A percentile compares a stretch with the other conserved stretches of the same genome.
Conservation (phyloP, 2,888 invertebrate species). For the Oxytorus armatus region DNA sequence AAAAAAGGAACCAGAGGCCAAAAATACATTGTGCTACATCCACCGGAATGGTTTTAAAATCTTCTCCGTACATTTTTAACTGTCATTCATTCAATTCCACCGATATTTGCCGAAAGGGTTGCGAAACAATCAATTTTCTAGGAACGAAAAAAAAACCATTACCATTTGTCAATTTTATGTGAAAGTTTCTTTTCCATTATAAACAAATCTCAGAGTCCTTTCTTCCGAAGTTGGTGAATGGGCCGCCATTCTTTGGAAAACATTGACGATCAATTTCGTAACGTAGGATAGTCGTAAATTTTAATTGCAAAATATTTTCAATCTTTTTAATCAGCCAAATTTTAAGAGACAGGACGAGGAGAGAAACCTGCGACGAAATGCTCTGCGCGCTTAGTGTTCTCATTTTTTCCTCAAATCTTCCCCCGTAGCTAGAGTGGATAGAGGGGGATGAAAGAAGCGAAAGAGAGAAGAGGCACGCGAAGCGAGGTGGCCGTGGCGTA, state of each 20-base stretch:
- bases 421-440: constrained; percentile 49
- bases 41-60: not conserved
- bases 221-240: not conserved
- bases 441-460: constrained; percentile 5
- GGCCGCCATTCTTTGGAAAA: not conserved
- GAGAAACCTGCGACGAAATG: constrained; percentile 3
- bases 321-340: not conserved
- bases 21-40: not conserved
- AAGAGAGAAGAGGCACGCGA: constrained; percentile 66
- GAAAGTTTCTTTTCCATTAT: not conserved
- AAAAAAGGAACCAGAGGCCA: not conserved
- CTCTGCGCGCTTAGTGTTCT: not conserved
- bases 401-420: constrained; percentile 17
- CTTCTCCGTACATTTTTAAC: not conserved
- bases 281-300: not conserved
- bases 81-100: not conserved
- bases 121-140: not conserved
- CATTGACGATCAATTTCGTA: not conserved
- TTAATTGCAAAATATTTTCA: not conserved
- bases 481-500: constrained; percentile 78
- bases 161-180: not conserved
- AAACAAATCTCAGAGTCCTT: not conserved
- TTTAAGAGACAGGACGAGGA: constrained; percentile 1
- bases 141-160: not conserved
- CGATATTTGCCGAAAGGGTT: not conserved